Base-by-base conservation (phyloP, 2,797 vertebrate genomes). In the Phrynocephalus forsythii region DNA sequence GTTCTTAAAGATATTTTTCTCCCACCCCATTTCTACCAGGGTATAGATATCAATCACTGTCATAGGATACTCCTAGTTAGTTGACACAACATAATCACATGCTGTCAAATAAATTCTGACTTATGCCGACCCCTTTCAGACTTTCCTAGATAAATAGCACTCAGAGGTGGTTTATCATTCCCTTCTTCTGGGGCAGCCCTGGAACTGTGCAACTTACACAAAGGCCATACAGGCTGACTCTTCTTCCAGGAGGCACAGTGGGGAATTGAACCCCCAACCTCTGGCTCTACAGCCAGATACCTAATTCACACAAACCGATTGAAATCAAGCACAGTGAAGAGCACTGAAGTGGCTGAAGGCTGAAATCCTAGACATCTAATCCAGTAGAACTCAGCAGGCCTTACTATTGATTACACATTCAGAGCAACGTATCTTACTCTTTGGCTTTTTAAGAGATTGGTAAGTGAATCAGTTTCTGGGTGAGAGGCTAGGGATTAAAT, bases 391-490 rank as follows among this genome's bases (percentile, higher is more conserved):
- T 38, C 48, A 38, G 6, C 30, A 26, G 63, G 13, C 3, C 44
- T 85, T 67, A 68, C 48, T 68, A 50, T 20, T 67, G 24, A 9
- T n/a, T 33, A 75, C 60, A 67, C 20, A 78, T 78, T 7, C 28
- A 30, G 6, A 79, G 48, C 22, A 86, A 26, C 68, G 26, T 56
- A 63, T 52, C 28, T 66, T 24, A 52, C 1, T 52, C 78, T 67
- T 4, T 85, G 7, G 44, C 68, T 80, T 91, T 91, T 91, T 76
- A 63, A 63, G 15, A 10, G 60, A 63, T 18, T 63, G 60, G 60
- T 88, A 84, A 86, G 84, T 0, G 83, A 89, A 44, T 26, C 28
- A 24, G 79, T 56, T 56, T 56, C 52, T 56, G 52, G 52, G 9
- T 56, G 13, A 56, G 52, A 13, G 13, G 52, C 52, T 13, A 56